Base-by-base conservation (phyloP, 2,113 vertebrate species). In the Crotalus horridus region DNA sequence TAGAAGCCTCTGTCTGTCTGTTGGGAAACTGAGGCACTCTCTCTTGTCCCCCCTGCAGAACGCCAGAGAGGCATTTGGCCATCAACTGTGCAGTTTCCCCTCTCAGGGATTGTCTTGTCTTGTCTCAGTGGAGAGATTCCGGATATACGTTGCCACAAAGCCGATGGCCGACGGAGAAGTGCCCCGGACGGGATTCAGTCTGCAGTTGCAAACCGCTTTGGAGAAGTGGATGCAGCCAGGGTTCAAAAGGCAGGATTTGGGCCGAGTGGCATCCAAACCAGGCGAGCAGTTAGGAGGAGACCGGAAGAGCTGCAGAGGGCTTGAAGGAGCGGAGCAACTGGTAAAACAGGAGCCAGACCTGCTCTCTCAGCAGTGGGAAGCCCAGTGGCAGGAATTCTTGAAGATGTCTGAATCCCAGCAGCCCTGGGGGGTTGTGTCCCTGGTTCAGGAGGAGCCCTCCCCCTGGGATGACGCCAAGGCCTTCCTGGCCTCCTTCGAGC, bases 341-440 rank as follows among this genome's bases (percentile, higher is more conserved):
- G 85, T 87, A 26, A 87, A 87, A 87, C 85, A 87, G 85, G 85
- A 87, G 48, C 85, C 23, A 13, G 85, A 29, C 1, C 24, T 81
- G 13, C 39, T 89, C 1, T 46, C 58, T 87, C 90, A 91, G 56
- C 91, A 39, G 9, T 92, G 91, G 87, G 91, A 92, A 81, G 9
- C 51, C 24, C 91, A 92, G 9, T 89, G 91, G 91, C 91, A 92
- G 53, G 91, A 81, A 8, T 89, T 92, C 33, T n/a, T 92, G 87
- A 92, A 81, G 64, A 81, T 43, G 11, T 39, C 56, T 26, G 91
- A 89, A 54, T 81, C 91, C 5, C 87, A 54, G 33, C 61, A 55
- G 15, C 21, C 61, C 21, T 20, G 53, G 29, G 10, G 24, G 13
- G 8, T 24, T 6, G 55, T 11, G 0, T 43, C 90, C 24, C 54